phyloP scores from a whole-genome alignment of 2,113 vertebrate genomes.

The Platanista minor region DNA sequence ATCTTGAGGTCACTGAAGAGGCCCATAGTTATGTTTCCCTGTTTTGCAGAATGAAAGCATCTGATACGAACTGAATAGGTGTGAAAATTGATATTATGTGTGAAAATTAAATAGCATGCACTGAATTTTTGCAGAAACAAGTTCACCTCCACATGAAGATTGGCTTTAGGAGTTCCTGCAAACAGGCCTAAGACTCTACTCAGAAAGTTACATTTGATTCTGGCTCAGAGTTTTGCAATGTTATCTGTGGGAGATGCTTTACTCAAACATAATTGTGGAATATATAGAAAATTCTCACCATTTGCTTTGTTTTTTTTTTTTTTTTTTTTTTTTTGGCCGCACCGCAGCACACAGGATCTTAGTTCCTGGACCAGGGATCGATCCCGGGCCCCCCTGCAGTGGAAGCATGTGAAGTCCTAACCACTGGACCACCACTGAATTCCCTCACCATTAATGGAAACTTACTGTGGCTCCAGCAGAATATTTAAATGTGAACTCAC shows the following conservation, averaged over 20 bases:
- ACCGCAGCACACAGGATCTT: not conserved
- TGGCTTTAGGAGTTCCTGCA: not conserved
- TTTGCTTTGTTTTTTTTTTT: not conserved
- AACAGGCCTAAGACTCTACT: not conserved
- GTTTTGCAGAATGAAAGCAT: not conserved
- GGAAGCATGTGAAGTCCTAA: not conserved
- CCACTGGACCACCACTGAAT: not conserved
- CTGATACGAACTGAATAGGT: slow-evolving; percentile 17
- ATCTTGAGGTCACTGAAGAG: not conserved
- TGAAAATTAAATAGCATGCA: slow-evolving; percentile 21
- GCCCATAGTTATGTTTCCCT: not conserved
- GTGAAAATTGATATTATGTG: slow-evolving; percentile 27
- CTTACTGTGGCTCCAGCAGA: not conserved
- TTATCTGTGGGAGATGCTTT: not conserved
- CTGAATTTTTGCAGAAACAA: slow-evolving; percentile 1
- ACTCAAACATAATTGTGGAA: not conserved
- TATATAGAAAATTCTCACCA: not conserved
- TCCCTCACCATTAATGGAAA: not conserved
- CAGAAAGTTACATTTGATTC: not conserved
- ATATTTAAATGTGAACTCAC: not conserved
- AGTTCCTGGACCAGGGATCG: not conserved
- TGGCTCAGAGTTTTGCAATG: not conserved
- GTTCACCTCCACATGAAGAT: not conserved
- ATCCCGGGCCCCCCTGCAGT: not conserved
- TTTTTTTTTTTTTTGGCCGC: not conserved